Percentiles rank a stretch among this genome's conserved stretches.
These are phyloP conservation scores for Cyclura pinguis DNA, from an alignment of 2,797 vertebrate genomes.

Conservation along the genomic window DNA sequence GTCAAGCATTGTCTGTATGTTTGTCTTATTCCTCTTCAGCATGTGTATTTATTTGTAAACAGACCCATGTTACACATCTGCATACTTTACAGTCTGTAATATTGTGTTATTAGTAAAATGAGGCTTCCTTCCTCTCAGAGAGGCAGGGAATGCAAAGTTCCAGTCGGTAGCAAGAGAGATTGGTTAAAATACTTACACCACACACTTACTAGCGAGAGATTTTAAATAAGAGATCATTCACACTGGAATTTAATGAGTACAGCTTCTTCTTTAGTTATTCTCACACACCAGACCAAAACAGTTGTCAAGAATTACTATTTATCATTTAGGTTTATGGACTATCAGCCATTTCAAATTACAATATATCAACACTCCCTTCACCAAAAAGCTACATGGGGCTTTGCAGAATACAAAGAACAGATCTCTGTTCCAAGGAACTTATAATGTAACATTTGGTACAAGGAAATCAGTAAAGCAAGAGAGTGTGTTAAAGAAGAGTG, in stretches of 20 bases:
- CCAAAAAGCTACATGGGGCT: neutral
- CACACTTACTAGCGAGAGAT: neutral
- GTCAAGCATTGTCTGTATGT: neutral
- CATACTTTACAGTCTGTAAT: neutral
- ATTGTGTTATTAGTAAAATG: neutral
- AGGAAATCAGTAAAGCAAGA: neutral
- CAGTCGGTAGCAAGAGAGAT: neutral
- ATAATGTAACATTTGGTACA: neutral
- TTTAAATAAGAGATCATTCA: neutral
- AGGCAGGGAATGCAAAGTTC: neutral
- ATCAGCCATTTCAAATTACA: neutral
- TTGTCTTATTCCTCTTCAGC: too few species aligned
- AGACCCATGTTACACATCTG: neutral
- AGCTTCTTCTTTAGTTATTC: neutral
- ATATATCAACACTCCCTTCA: neutral
- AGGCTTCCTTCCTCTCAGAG: neutral
- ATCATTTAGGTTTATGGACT: neutral
- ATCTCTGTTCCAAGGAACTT: too few species aligned
- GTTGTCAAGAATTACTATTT: neutral
- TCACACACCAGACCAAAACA: neutral
- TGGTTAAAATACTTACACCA: neutral
- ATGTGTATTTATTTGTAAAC: slow-evolving; percentile 1
- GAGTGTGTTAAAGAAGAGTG: neutral
- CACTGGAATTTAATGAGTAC: neutral
- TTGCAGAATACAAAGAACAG: neutral